phyloP scores from a whole-genome alignment of 2,113 vertebrate genomes.

The Odocoileus hemionus region DNA sequence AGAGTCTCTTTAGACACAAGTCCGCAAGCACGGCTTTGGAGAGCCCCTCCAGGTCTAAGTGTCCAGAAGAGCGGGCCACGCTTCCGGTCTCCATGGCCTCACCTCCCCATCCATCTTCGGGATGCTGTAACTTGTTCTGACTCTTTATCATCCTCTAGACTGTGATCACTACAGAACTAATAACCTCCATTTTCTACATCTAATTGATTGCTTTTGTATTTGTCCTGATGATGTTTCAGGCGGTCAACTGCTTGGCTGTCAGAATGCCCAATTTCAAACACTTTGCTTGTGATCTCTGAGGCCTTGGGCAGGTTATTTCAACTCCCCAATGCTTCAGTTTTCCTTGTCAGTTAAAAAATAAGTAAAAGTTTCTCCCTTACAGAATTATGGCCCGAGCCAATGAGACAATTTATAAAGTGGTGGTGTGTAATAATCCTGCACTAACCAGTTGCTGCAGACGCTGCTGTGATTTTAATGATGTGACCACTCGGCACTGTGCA shows the following conservation, averaged over 20 bases:
- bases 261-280: neutral
- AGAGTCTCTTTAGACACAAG: neutral
- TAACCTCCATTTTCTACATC: neutral
- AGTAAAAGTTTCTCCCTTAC: neutral
- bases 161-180: neutral
- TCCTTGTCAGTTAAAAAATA: neutral
- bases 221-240: neutral
- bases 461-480: neutral
- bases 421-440: neutral
- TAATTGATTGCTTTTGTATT: neutral
- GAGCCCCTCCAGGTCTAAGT: no score
- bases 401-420: neutral
- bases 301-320: neutral
- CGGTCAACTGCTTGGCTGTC: neutral
- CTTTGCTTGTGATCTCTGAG: neutral
- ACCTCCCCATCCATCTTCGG: neutral
- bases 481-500: no score
- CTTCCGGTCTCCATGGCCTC: neutral
- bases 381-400: neutral
- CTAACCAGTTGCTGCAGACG: neutral
- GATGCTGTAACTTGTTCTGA: neutral
- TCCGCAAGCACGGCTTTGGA: neutral
- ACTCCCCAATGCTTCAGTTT: neutral
- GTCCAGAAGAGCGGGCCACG: neutral
- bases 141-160: neutral